Evolutionary conservation across 2,888 invertebrate species (phyloP), one percentile per base, ranked within the genome.

Genomic region (Timema cristinae): DNA sequence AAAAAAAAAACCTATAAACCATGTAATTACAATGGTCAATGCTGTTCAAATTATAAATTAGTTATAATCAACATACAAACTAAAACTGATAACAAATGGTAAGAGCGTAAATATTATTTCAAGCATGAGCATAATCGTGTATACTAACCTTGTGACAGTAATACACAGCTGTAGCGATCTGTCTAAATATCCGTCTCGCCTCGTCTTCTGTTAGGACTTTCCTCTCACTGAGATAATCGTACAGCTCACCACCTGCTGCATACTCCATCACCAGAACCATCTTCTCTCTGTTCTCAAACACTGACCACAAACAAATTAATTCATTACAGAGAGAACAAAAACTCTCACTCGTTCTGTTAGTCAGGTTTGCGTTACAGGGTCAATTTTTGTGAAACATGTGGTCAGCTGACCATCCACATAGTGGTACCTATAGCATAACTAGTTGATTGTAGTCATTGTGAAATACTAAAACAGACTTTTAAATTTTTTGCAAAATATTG

Each of bases 201-300:
- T 98, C 98, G 74, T 91, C 91, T 81, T 98, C 97, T 76, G 89
- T 87, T 77, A 98, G 86, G 77, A 95, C 93, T 85, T 96, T 96
- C 77, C 93, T 87, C 81, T 95, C 93, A 81, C 94, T 95, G 77
- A 98, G 88, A 84, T 95, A 98, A 84, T 98, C 98, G 82, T 98
- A 99, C 50, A 99, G 86, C 85, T 99, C 99, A 73, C 99, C 98
- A 73, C 98, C 98, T 74, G 94, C 94, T 76, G 98, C 98, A 83
- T 97, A 98, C 84, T 99, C 98, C 98, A 99, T 98, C 51, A 99
- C 98, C 77, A 99, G 88, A 78, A 99, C 97, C 90, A 99, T 98
- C 86, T 98, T 97, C 84, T 99, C 98, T 80, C 95, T 91, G 86
- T 98, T 99, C 87, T 99, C 99, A 86, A 99, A 99, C 78, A 99